Evolutionary conservation across 2,888 invertebrate species (phyloP), one percentile per base, ranked within the genome.

Genomic region (Erebia palarica): DNA sequence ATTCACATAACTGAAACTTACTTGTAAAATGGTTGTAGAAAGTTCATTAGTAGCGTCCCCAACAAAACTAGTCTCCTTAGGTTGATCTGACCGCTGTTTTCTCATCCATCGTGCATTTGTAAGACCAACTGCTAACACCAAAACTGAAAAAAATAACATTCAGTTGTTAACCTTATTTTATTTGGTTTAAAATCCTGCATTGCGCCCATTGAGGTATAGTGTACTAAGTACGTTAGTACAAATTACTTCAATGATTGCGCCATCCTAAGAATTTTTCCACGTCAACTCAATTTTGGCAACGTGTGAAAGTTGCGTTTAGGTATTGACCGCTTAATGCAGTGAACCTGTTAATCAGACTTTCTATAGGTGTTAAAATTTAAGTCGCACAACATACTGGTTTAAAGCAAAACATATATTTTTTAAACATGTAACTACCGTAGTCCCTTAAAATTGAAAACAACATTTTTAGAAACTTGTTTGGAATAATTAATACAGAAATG

Each of bases 1-100:
- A 36, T 36, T 7, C 36, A 36, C 36, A 36, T 36, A 36, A 18
- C 13, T 58, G 8, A 53, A 53, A 44, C 47, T 7, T 83, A 94
- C 94, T 91, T 94, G 94, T 75, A 94, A 88, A 44, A 94, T 91
- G 18, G 93, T 91, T 1, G 93, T 94, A 1, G 94, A 89, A 1
- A 94, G 83, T 74, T 93, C 92, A 76, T 92, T 92, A 53, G 93
- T 94, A 51, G 93, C 94, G 68, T 91, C 89, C 18, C 94, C 94
- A 36, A 94, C 84, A 76, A 94, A 94, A 78, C 90, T 91, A 57
- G 89, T 89, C 57, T 86, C 85, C 71, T 82, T 84, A 0, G 88
- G 87, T 68, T 85, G 88, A 42, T 78, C 80, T 0, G 88, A 84
- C n/a, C 89, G 83, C 5, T 85, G 87, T 5, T 83, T 83, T 4